Evolutionary conservation across 2,797 vertebrate species (phyloP).

Genomic region (Lophius americanus): DNA sequence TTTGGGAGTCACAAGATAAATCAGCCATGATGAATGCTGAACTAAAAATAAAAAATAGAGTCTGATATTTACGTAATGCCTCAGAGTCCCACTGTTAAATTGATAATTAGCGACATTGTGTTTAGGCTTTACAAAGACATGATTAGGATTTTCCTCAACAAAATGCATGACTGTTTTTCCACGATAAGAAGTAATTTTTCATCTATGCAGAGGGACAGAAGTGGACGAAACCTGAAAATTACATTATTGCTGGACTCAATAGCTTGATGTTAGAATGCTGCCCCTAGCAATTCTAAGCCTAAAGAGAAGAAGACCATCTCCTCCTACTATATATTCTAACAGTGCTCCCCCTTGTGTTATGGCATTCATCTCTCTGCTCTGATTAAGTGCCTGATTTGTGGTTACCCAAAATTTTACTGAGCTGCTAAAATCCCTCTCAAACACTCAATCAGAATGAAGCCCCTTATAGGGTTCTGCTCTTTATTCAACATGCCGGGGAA

Average conservation of each 20-base stretch:
- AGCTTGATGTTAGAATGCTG: conserved; percentile 31
- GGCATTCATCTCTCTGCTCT: conserved; percentile 44
- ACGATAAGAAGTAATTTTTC: conserved; percentile 14
- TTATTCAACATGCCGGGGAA: conserved; percentile 54
- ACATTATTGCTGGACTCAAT: conserved; percentile 31
- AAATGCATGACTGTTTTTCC: conserved; percentile 10
- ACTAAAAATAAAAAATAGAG: conserved; percentile 44
- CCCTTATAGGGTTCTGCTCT: conserved; percentile 44
- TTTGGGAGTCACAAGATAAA: conserved; percentile 36
- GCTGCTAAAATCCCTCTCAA: conserved; percentile 60
- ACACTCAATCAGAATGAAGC: conserved; percentile 58
- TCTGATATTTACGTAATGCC: conserved; percentile 48
- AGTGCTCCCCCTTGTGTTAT: conserved; percentile 30
- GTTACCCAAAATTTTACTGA: conserved; percentile 64
- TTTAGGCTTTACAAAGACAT: neutral
- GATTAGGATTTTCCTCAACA: conserved; percentile 22
- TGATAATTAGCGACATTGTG: conserved; percentile 33
- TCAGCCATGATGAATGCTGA: conserved; percentile 31
- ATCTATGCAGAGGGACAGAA: conserved; percentile 19
- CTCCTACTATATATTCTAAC: conserved; percentile 35
- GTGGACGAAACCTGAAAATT: conserved; percentile 31
- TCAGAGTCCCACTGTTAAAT: conserved; percentile 32
- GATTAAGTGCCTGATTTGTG: conserved; percentile 66
- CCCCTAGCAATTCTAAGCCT: conserved; percentile 23
- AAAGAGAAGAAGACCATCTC: conserved; percentile 42